Conservation (phyloP, 2,113 vertebrate species). For the Connochaetes taurinus region DNA sequence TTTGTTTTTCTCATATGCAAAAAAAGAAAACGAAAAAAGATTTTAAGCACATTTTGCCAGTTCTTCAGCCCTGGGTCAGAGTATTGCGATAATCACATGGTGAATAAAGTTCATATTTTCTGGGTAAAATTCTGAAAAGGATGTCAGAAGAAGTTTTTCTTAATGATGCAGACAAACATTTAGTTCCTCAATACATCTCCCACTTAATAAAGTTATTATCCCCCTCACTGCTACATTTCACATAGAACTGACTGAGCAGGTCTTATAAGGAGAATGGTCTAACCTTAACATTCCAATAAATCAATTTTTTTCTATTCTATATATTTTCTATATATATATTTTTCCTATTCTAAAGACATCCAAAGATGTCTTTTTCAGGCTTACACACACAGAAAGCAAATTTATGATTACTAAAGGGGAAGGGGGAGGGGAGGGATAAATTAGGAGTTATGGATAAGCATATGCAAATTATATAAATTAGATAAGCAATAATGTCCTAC, state of each 20-base stretch:
- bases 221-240: not conserved
- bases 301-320: not conserved
- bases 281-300: not conserved
- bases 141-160: constrained; percentile 22
- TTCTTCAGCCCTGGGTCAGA: constrained; percentile 25
- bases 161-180: not conserved
- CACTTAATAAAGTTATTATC: not conserved
- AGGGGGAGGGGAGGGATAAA: not conserved
- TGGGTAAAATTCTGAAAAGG: not conserved
- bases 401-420: not conserved
- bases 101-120: constrained; percentile 46
- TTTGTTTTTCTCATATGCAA: constrained; percentile 55
- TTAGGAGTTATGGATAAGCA: not conserved
- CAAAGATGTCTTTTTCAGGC: not conserved
- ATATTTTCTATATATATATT: accelerated
- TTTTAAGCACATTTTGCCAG: constrained; percentile 69
- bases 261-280: not conserved
- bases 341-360: too few species aligned
- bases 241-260: not conserved
- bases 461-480: not conserved
- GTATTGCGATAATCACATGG: not conserved
- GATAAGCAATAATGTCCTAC: not conserved
- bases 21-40: not conserved
- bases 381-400: not conserved
- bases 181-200: not conserved